phyloP scores from a whole-genome alignment of 2,888 invertebrate genomes.

The Neoitamus cyanurus region DNA sequence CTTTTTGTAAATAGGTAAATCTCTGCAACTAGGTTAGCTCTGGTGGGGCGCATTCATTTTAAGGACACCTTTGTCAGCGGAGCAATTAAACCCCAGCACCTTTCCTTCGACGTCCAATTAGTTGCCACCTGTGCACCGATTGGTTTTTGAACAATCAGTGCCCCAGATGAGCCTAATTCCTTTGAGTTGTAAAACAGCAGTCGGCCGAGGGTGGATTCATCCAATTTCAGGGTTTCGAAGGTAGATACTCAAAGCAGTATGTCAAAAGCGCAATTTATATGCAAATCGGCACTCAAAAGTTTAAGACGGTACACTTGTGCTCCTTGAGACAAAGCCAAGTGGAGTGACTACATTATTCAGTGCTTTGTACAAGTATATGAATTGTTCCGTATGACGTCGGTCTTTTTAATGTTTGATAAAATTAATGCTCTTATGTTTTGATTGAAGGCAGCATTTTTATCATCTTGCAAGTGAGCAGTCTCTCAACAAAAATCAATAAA shows the following conservation, averaged over 20 bases:
- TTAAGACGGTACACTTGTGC: constrained; percentile 18
- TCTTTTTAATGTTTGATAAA: not conserved
- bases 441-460: no score
- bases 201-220: not conserved
- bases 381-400: not conserved
- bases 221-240: not conserved
- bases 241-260: not conserved
- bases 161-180: not conserved
- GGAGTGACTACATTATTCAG: not conserved
- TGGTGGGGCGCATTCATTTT: not conserved
- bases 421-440: not conserved
- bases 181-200: not conserved
- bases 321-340: not conserved
- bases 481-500: no score
- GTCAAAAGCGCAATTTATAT: constrained; percentile 30
- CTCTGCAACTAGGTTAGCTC: not conserved
- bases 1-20: not conserved
- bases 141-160: not conserved
- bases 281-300: constrained; percentile 8
- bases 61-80: not conserved
- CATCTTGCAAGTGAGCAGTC: no score
- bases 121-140: not conserved
- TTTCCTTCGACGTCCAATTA: not conserved
- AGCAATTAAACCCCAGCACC: not conserved
- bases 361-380: not conserved